Conservation (phyloP, 2,113 vertebrate genomes). For the Microtus montanus region DNA sequence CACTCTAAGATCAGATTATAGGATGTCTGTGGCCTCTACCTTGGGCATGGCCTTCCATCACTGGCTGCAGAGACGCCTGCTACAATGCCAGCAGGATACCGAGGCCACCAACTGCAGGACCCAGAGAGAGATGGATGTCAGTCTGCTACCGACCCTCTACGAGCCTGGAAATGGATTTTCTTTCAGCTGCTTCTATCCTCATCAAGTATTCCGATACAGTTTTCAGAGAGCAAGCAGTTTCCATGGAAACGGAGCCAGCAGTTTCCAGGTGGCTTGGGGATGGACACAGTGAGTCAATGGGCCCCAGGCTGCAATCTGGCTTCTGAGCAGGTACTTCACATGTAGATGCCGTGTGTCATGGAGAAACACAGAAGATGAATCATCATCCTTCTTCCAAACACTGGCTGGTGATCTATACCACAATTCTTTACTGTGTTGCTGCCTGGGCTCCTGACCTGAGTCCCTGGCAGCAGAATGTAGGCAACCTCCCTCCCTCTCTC, state of each 20-base stretch:
- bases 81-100: fast-evolving
- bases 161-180: neutral
- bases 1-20: neutral
- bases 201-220: neutral
- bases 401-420: neutral
- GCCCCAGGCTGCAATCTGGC: neutral
- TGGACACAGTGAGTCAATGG: neutral
- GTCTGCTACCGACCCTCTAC: fast-evolving
- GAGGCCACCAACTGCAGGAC: neutral
- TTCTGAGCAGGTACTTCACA: neutral
- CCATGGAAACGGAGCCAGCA: constrained; percentile 42
- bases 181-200: neutral
- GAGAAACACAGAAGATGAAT: neutral
- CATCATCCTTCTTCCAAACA: too few relatives aligned
- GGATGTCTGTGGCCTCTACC: neutral
- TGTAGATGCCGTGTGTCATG: too few relatives aligned
- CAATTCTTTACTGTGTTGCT: fast-evolving
- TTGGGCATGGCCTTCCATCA: neutral
- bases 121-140: fast-evolving
- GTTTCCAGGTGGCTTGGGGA: neutral
- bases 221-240: neutral
- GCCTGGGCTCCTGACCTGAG: fast-evolving
- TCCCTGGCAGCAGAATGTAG: neutral
- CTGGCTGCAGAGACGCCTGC: neutral
- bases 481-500: fast-evolving